Evolutionary conservation across 2,888 invertebrate species (phyloP).

Genomic region (Diarsia mendica): DNA sequence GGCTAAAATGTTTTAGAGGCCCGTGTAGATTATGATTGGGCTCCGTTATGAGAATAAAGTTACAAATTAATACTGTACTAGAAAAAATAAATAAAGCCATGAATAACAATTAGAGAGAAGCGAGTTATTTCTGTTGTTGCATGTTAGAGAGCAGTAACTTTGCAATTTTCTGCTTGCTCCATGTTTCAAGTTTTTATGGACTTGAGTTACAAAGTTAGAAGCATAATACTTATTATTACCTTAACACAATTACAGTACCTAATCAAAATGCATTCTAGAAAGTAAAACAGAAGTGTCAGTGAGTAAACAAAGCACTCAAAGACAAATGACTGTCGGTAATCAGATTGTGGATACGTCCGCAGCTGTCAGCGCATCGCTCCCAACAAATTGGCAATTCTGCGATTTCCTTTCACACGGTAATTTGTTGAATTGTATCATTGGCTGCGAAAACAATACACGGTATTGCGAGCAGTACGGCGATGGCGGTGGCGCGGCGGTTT

Average conservation of each 20-base stretch:
- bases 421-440: conserved; percentile 55
- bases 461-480: conserved; percentile 12
- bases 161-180: conserved; percentile 45
- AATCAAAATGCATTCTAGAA: not conserved
- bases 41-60: not conserved
- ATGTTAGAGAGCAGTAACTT: conserved; percentile 28
- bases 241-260: not conserved
- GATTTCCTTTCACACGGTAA: conserved; percentile 59
- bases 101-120: conserved; percentile 6
- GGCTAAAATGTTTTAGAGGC: not conserved
- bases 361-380: conserved; percentile 9
- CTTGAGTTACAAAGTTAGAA: conserved; percentile 11
- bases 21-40: not conserved
- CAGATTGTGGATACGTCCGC: conserved; percentile 18
- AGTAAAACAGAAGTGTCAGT: conserved; percentile 1
- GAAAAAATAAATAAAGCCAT: conserved; percentile 7
- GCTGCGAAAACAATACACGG: conserved; percentile 41
- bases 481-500: not conserved
- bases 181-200: conserved; percentile 34
- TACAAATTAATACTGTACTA: not conserved
- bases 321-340: conserved; percentile 17
- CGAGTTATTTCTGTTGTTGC: conserved; percentile 36
- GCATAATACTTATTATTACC: conserved; percentile 8
- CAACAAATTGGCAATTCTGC: conserved; percentile 48
- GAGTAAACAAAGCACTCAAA: conserved; percentile 25